Percentiles rank a stretch among this genome's conserved stretches.
Conservation (phyloP, 2,113 vertebrate genomes). For the Microcebus tavaratra region DNA sequence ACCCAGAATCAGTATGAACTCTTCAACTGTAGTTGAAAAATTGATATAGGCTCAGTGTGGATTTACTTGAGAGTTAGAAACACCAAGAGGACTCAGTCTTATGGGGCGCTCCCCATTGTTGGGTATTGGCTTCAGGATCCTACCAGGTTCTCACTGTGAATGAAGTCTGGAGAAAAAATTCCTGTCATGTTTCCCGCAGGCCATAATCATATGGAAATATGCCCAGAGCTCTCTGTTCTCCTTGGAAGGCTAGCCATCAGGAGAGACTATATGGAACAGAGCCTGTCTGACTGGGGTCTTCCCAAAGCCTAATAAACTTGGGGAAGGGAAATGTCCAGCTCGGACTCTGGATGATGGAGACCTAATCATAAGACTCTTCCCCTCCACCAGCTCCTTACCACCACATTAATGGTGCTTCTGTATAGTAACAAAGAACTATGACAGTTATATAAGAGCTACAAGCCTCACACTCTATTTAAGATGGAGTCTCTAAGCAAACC, state of each 20-base stretch:
- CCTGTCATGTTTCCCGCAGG: neutral
- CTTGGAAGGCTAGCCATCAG: neutral
- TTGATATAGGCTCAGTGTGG: neutral
- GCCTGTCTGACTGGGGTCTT: neutral
- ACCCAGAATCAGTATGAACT: neutral
- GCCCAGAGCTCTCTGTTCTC: neutral
- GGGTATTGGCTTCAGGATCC: neutral
- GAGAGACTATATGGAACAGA: neutral
- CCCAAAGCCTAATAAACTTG: neutral
- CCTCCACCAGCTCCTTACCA: neutral
- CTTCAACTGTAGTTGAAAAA: neutral
- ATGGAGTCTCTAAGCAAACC: neutral
- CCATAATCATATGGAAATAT: neutral
- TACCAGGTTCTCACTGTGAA: neutral
- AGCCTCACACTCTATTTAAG: neutral
- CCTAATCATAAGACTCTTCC: neutral
- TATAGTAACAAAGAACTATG: neutral
- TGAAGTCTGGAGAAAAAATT: neutral
- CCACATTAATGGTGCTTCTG: neutral
- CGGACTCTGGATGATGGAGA: neutral
- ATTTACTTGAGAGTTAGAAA: neutral
- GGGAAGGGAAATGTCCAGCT: neutral
- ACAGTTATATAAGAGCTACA: neutral
- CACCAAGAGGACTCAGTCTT: neutral
- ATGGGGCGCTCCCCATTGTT: neutral